Evolutionary conservation across 2,797 vertebrate species (phyloP).

Genomic region (Oceanodroma leucorhoa): DNA sequence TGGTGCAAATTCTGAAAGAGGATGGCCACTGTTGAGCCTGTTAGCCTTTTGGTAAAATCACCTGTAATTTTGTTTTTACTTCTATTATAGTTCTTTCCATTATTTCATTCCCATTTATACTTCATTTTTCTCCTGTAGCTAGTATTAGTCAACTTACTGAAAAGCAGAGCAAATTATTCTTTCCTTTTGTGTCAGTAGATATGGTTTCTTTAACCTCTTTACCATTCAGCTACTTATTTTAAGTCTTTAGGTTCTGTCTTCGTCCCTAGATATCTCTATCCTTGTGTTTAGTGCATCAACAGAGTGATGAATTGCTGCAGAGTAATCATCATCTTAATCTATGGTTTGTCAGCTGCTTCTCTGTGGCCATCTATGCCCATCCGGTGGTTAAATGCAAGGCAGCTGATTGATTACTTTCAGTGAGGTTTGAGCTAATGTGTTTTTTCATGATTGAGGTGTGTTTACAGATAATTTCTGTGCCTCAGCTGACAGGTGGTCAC

Average conservation of each 20-base stretch:
- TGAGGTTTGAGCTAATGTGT: not conserved
- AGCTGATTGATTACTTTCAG: not conserved
- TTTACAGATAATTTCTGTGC: not conserved
- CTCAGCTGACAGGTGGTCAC: not conserved
- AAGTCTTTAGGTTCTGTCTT: not conserved
- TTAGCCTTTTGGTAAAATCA: not conserved
- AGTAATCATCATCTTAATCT: not conserved
- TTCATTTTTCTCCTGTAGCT: not conserved
- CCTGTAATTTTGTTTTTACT: not conserved
- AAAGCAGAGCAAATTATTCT: not conserved
- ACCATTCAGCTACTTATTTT: not conserved
- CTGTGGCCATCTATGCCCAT: not conserved
- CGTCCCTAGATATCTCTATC: not conserved
- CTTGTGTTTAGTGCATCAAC: not conserved
- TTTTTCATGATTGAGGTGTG: not conserved
- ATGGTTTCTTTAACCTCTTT: not conserved
- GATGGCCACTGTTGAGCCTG: not conserved
- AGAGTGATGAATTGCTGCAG: not conserved
- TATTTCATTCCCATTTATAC: not conserved
- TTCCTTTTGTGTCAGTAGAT: not conserved
- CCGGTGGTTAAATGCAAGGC: not conserved
- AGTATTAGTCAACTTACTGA: not conserved
- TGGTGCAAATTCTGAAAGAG: not conserved
- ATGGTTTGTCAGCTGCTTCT: not conserved
- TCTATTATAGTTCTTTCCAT: not conserved